Conservation (phyloP, 53 echinoderm and acorn worm genomes). For the Temnopleurus reevesii region DNA sequence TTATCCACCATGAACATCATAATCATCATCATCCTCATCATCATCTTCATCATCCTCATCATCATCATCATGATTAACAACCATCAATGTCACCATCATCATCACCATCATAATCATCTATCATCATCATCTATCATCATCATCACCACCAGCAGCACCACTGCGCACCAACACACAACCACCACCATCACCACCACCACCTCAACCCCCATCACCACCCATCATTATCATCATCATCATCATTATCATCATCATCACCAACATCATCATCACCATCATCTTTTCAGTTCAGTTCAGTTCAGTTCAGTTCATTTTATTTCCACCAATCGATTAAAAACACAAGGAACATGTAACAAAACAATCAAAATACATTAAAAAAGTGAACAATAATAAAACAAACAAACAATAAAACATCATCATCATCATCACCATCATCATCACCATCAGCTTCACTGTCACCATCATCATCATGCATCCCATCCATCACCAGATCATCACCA, state of each 20-base stretch:
- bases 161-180: not conserved
- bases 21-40: no score
- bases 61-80: no score
- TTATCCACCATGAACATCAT: no score
- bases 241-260: not conserved
- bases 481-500: constrained; percentile 11
- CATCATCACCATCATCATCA: not conserved
- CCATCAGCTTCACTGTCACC: not conserved
- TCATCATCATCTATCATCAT: not conserved
- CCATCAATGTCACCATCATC: not conserved
- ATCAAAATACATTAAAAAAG: no score
- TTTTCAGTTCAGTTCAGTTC: no score
- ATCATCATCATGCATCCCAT: not conserved
- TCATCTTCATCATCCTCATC: no score
- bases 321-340: not conserved
- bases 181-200: not conserved
- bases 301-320: no score
- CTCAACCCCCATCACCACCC: not conserved
- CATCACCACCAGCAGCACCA: not conserved
- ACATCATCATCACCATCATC: not conserved
- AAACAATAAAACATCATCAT: no score
- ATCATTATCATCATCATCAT: not conserved
- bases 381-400: no score
- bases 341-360: not conserved
- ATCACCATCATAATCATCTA: not conserved